These are phyloP conservation scores for Mya arenaria DNA, from an alignment of 1,140 invertebrate genomes.

Conservation along the genomic window DNA sequence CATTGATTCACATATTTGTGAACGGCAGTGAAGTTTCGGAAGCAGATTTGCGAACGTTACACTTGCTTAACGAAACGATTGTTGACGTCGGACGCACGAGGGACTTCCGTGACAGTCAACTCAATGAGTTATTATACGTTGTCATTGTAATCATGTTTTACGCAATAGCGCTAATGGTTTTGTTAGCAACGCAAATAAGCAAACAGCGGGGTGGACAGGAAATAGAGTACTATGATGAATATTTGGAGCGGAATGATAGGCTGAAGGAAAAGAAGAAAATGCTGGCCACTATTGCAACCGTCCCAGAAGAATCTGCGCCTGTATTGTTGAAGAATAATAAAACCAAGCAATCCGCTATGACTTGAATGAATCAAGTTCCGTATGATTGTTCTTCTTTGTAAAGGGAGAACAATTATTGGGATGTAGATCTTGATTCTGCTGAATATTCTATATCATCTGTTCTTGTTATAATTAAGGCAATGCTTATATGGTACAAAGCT, in stretches of 20 bases:
- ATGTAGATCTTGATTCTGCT: no score
- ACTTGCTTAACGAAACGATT: constrained; percentile 65
- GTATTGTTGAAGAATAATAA: no score
- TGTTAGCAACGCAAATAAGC: constrained; percentile 76
- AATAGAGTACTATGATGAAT: constrained; percentile 77
- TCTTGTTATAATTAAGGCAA: no score
- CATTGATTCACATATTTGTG: constrained; percentile 39
- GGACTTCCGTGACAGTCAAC: constrained; percentile 70
- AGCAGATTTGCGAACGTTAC: constrained; percentile 32
- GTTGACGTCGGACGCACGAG: constrained; percentile 62
- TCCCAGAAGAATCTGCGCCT: constrained; percentile 49
- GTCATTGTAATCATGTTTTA: constrained; percentile 78
- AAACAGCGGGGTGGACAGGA: constrained; percentile 71
- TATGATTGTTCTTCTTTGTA: no score
- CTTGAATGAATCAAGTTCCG: no score
- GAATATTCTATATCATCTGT: no score
- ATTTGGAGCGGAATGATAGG: constrained; percentile 71
- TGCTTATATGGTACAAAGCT: no score
- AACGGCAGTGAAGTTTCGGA: constrained; percentile 32
- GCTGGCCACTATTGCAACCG: constrained; percentile 35
- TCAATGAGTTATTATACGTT: constrained; percentile 77
- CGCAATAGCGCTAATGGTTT: constrained; percentile 75
- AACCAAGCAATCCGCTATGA: no score
- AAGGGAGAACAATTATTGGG: no score
- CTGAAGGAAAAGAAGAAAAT: constrained; percentile 61